phyloP scores from a whole-genome alignment of 2,113 vertebrate species.

The Jaculus jaculus region DNA sequence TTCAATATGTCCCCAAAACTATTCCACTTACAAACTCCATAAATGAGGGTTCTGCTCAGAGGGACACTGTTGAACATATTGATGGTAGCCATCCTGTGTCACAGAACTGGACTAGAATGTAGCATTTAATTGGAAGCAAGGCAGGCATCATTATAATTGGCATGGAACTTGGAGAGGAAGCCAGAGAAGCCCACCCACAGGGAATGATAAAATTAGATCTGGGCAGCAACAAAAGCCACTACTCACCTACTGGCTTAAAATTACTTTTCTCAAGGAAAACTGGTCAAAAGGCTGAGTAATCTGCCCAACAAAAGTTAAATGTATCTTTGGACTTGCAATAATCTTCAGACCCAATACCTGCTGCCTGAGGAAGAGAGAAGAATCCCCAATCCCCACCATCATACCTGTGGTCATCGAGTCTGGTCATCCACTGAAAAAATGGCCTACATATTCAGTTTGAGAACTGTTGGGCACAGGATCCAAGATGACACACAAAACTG shows the following conservation, averaged over 20 bases:
- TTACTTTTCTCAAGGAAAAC: neutral
- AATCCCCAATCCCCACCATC: neutral
- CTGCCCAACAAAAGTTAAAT: neutral
- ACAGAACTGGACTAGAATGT: neutral
- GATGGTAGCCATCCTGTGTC: no score
- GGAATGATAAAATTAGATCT: neutral
- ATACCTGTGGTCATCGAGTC: fast-evolving
- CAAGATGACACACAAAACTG: neutral
- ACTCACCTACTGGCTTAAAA: neutral
- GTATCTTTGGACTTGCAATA: neutral
- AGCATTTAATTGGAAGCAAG: neutral
- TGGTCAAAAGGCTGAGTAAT: neutral
- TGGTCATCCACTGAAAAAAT: fast-evolving
- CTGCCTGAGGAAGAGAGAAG: neutral
- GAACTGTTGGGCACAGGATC: neutral
- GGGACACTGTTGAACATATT: neutral
- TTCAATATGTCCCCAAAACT: neutral
- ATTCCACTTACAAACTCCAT: no score
- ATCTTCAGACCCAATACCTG: no score
- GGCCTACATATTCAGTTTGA: neutral
- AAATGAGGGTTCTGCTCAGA: neutral
- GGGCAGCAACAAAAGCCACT: neutral
- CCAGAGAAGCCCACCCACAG: neutral
- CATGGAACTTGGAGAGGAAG: neutral
- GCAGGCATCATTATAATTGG: no score